phyloP scores from a whole-genome alignment of 2,888 invertebrate species.

The Crepidodera aurea region DNA sequence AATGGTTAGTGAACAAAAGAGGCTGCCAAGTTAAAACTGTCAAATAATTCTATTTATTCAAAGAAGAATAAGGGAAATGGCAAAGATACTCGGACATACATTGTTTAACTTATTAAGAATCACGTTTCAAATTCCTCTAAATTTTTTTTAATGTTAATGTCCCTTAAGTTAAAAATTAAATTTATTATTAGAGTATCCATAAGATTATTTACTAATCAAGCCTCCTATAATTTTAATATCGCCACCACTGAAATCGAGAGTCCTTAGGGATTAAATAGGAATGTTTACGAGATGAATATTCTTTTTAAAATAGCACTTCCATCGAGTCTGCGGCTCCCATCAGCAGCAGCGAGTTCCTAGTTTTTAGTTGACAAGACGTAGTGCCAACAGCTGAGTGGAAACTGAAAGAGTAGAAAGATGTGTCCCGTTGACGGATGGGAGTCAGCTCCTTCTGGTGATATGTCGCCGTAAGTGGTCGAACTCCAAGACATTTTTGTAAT shows the following conservation, averaged over 20 bases:
- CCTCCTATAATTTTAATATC: background rate
- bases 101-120: too few relatives aligned
- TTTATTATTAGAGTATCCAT: too few relatives aligned
- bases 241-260: slow-evolving; percentile 3
- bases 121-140: too few relatives aligned
- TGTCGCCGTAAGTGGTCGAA: slow-evolving; percentile 24
- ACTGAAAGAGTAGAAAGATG: slow-evolving; percentile 23
- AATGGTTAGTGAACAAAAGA: too few relatives aligned
- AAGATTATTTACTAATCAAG: too few relatives aligned
- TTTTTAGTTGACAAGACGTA: slow-evolving; percentile 42
- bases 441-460: slow-evolving; percentile 8
- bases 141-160: too few relatives aligned
- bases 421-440: slow-evolving; percentile 33
- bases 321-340: slow-evolving; percentile 1
- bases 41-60: too few relatives aligned
- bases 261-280: slow-evolving; percentile 51
- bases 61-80: too few relatives aligned
- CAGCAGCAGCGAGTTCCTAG: too few relatives aligned
- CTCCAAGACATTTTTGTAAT: slow-evolving; percentile 2
- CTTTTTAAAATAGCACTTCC: slow-evolving; percentile 47
- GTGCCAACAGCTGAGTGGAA: slow-evolving; percentile 48
- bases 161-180: too few relatives aligned
- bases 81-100: too few relatives aligned
- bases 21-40: too few relatives aligned
- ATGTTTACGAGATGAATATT: slow-evolving; percentile 45